A percentile compares a stretch with the other conserved stretches of the same genome.
Conservation (phyloP, 2,113 vertebrate genomes). For the Dasyurus viverrinus region DNA sequence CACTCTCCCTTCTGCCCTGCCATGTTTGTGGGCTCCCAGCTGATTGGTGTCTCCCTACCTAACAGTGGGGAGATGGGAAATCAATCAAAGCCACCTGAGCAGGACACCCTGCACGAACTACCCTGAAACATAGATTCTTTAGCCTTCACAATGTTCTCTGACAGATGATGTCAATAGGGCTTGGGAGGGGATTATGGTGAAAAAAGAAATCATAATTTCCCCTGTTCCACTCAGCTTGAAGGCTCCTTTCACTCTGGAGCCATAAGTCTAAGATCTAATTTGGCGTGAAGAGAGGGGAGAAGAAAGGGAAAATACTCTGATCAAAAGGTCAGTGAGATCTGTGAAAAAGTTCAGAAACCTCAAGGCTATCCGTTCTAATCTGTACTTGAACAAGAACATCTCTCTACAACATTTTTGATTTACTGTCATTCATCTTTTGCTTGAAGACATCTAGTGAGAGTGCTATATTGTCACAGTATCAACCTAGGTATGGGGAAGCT, state of each 20-base stretch:
- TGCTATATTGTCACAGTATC: not conserved
- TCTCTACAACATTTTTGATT: not conserved
- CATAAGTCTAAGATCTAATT: not conserved
- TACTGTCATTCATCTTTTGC: not conserved
- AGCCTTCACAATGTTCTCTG: not conserved
- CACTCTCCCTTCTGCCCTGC: conserved; percentile 24
- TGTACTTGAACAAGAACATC: not conserved
- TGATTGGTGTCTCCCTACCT: not conserved
- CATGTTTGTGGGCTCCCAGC: not conserved
- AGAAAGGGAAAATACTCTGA: not conserved
- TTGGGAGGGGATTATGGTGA: not conserved
- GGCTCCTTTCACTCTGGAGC: not conserved
- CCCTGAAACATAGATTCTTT: not conserved
- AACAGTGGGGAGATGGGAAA: not conserved
- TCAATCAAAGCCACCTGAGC: not conserved
- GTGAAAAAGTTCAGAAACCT: not conserved
- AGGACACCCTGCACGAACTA: not conserved
- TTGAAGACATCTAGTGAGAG: not conserved
- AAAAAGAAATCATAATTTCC: not conserved
- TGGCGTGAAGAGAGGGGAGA: not conserved
- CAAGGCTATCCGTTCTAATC: not conserved
- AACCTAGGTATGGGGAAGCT: too few relatives aligned
- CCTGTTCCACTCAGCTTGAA: not conserved
- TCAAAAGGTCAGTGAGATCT: not conserved
- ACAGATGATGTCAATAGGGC: not conserved